Percentiles rank a stretch among this genome's conserved stretches.
Conservation (phyloP, 2,113 vertebrate genomes). For the Progne subis region DNA sequence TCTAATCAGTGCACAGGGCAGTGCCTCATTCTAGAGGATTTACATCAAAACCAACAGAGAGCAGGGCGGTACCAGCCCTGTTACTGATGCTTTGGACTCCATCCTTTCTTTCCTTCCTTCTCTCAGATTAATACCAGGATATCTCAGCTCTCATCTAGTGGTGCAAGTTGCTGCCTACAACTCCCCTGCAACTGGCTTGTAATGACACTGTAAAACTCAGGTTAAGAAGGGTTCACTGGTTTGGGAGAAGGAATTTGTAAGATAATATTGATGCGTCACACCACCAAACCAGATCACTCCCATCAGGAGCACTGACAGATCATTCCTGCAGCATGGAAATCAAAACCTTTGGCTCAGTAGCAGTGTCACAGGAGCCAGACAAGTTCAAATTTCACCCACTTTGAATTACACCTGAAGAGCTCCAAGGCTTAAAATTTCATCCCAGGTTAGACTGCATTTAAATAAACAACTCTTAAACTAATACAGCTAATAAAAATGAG, state of each 20-base stretch:
- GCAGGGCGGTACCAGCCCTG: neutral
- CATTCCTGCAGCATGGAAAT: neutral
- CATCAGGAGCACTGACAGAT: neutral
- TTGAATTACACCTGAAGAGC: neutral
- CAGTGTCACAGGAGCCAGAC: neutral
- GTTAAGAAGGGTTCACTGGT: neutral
- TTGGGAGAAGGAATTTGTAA: neutral
- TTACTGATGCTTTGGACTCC: neutral
- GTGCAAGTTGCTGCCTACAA: neutral
- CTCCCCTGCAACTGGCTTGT: fast-evolving
- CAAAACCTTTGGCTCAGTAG: neutral
- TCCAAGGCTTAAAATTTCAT: neutral
- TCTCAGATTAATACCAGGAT: neutral
- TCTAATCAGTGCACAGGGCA: neutral
- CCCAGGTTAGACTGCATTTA: neutral
- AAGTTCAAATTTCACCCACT: neutral
- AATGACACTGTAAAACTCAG: neutral
- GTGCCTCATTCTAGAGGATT: neutral
- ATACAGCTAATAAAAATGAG: neutral
- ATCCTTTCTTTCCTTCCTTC: neutral
- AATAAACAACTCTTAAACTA: neutral
- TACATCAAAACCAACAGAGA: neutral
- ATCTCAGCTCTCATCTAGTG: neutral
- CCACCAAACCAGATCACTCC: neutral
- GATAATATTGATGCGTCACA: neutral